Percentiles rank a stretch among this genome's conserved stretches.
Evolutionary conservation across 2,888 invertebrate species (phyloP).

Genomic region (Bursaphelenchus okinawaensis): DNA sequence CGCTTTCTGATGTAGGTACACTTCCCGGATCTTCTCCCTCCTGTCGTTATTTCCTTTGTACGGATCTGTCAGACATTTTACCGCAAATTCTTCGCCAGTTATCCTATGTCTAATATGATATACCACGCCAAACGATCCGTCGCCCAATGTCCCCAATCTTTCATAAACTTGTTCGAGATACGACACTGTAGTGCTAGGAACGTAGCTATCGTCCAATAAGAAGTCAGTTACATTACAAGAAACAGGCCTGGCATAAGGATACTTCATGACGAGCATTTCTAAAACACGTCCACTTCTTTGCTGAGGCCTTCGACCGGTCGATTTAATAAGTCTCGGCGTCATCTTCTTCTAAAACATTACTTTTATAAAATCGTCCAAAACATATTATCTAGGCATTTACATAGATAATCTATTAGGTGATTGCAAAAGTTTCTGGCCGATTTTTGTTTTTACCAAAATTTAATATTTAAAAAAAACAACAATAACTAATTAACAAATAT

Average conservation of each 20-base stretch:
- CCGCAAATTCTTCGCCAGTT: constrained; percentile 68
- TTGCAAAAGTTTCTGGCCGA: too few relatives aligned
- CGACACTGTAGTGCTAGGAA: not conserved
- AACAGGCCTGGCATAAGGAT: not conserved
- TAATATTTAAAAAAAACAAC: too few relatives aligned
- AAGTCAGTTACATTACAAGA: not conserved
- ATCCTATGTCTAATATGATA: constrained; percentile 68
- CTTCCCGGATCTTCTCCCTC: constrained; percentile 40
- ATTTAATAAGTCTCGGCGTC: not conserved
- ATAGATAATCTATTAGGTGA: too few relatives aligned
- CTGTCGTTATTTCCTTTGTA: constrained; percentile 37
- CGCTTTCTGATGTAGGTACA: constrained; percentile 69
- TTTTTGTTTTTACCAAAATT: too few relatives aligned
- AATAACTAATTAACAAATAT: too few relatives aligned
- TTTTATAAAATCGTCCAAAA: not conserved
- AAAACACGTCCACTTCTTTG: not conserved
- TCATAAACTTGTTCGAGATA: not conserved
- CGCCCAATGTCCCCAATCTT: not conserved
- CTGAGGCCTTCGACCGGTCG: not conserved
- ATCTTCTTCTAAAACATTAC: not conserved
- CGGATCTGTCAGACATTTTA: constrained; percentile 65
- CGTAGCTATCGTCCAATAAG: not conserved
- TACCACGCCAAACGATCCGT: constrained; percentile 60
- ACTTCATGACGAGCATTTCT: not conserved
- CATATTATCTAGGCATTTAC: too few relatives aligned